Conservation (phyloP, 2,888 invertebrate species). For the Troilus luridus region DNA sequence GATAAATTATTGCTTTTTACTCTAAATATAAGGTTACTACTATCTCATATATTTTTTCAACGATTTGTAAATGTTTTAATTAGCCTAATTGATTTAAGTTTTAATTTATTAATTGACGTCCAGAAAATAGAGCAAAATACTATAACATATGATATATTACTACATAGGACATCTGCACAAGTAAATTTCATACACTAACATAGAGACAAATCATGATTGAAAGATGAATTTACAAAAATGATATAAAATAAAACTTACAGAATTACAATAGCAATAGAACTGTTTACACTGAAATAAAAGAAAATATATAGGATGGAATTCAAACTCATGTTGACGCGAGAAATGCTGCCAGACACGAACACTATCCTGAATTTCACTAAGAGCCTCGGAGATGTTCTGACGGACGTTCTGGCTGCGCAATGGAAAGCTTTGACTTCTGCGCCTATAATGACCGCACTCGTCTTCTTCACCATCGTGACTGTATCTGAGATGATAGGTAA, state of each 20-base stretch:
- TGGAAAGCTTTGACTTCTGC: not conserved
- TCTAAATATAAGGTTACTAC: too few relatives aligned
- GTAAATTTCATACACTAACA: not conserved
- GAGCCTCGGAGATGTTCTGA: not conserved
- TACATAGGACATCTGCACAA: not conserved
- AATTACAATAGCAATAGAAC: not conserved
- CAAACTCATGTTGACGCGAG: not conserved
- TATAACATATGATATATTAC: not conserved
- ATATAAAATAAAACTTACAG: not conserved
- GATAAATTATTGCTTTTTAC: too few relatives aligned
- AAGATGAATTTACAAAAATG: not conserved
- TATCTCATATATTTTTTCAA: too few relatives aligned
- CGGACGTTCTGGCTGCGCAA: not conserved
- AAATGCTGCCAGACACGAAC: not conserved
- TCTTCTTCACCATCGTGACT: not conserved
- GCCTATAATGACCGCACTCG: not conserved
- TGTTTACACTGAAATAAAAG: too few relatives aligned
- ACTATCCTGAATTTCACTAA: not conserved
- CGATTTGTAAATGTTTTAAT: too few relatives aligned
- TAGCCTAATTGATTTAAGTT: too few relatives aligned
- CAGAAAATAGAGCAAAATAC: too few relatives aligned
- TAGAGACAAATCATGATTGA: not conserved
- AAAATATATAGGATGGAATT: not conserved
- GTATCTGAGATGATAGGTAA: constrained; percentile 15
- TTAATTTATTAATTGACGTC: too few relatives aligned